phyloP scores from a whole-genome alignment of 2,797 vertebrate genomes.

The Pangasius larnaudii region DNA sequence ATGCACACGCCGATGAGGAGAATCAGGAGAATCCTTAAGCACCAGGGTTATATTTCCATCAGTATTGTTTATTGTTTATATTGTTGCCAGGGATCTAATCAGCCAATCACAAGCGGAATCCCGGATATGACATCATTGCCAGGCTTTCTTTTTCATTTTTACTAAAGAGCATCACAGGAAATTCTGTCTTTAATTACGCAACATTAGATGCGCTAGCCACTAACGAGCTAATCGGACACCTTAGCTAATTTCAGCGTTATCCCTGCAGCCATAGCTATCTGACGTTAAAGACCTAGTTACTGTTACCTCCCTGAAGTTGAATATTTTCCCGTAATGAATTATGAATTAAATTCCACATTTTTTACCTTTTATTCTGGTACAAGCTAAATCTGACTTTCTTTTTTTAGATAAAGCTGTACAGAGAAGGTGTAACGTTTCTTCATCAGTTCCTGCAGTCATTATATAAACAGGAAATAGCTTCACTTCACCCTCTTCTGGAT shows the following conservation, averaged over 20 bases:
- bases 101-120: neutral
- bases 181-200: neutral
- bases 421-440: neutral
- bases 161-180: neutral
- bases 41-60: neutral
- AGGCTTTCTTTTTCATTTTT: neutral
- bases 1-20: neutral
- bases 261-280: neutral
- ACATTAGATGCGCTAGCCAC: neutral
- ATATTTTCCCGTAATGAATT: neutral
- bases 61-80: neutral
- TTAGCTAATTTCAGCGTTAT: neutral
- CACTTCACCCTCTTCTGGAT: slow-evolving; percentile 9
- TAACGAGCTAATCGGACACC: neutral
- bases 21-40: neutral
- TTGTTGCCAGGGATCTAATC: neutral
- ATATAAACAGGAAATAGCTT: slow-evolving; percentile 18
- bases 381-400: neutral
- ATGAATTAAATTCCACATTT: neutral
- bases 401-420: neutral
- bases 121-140: neutral
- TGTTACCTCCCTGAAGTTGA: neutral
- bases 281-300: neutral
- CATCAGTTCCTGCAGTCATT: neutral
- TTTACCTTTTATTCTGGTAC: neutral